Evolutionary conservation across 2,113 vertebrate genomes (phyloP).

Genomic region (Pangasianodon gigas): DNA sequence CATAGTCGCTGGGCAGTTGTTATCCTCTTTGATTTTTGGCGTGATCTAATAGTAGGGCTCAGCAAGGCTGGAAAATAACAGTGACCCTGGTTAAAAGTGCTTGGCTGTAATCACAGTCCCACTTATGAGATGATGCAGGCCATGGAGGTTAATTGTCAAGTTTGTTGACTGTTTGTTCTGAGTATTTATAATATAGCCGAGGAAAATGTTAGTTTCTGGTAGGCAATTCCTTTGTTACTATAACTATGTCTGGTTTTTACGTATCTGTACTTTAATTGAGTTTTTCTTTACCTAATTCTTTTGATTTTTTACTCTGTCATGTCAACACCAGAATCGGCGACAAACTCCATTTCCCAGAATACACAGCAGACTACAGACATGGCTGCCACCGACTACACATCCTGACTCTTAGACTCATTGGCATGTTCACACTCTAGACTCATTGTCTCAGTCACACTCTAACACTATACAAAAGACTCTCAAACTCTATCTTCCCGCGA

Average conservation of each 20-base stretch:
- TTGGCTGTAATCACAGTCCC: conserved; percentile 34
- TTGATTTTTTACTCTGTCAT: not conserved
- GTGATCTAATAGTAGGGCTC: conserved; percentile 53
- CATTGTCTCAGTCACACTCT: not conserved
- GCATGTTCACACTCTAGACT: not conserved
- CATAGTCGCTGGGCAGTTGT: conserved; percentile 28
- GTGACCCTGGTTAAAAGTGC: conserved; percentile 16
- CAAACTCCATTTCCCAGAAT: not conserved
- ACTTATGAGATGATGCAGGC: conserved; percentile 31
- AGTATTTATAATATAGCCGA: conserved; percentile 21
- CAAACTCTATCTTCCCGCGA: not conserved
- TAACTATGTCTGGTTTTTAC: not conserved
- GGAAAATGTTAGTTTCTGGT: not conserved
- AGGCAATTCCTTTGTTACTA: not conserved
- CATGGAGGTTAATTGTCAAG: conserved; percentile 48
- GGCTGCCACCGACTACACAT: too few relatives aligned
- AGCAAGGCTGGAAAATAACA: conserved; percentile 50
- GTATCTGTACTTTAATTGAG: not conserved
- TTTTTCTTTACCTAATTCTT: not conserved
- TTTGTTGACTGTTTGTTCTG: conserved; percentile 34
- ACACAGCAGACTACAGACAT: not conserved
- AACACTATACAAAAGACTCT: not conserved
- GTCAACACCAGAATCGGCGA: not conserved
- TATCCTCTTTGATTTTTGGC: conserved; percentile 49
- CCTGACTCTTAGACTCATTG: not conserved